Evolutionary conservation across 2,888 invertebrate genomes (phyloP).

Genomic region (Epinotia brunnichana): DNA sequence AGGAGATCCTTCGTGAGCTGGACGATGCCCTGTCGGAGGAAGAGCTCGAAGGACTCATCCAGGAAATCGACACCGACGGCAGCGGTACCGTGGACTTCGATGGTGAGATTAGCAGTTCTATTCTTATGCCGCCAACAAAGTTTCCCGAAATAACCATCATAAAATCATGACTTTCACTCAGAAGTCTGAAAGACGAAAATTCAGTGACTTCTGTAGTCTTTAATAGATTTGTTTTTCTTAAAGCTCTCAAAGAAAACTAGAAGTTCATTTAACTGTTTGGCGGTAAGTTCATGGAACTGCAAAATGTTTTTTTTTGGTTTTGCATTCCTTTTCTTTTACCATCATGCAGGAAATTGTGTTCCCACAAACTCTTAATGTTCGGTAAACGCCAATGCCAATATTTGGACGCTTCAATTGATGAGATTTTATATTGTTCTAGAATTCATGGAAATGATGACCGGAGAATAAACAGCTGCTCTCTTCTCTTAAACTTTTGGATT

Average conservation of each 20-base stretch:
- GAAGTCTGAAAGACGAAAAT: too few relatives aligned
- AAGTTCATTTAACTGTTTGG: too few relatives aligned
- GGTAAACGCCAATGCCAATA: too few relatives aligned
- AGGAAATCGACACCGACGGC: slow-evolving; percentile 98
- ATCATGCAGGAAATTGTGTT: not conserved
- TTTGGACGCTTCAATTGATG: slow-evolving; percentile 1
- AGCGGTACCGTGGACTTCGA: slow-evolving; percentile 99
- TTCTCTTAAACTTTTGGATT: slow-evolving; percentile 70
- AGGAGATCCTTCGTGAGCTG: slow-evolving; percentile 97
- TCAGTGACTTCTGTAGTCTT: too few relatives aligned
- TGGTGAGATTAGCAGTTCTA: slow-evolving; percentile 84
- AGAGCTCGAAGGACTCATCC: slow-evolving; percentile 98
- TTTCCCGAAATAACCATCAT: too few relatives aligned
- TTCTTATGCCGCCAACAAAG: not conserved
- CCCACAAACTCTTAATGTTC: not conserved
- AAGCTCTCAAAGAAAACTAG: too few relatives aligned
- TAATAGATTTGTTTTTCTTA: too few relatives aligned
- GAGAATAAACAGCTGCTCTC: slow-evolving; percentile 86
- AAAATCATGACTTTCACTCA: too few relatives aligned
- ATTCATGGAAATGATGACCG: slow-evolving; percentile 98
- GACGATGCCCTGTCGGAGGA: slow-evolving; percentile 98
- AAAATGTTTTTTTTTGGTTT: too few relatives aligned
- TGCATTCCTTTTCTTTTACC: too few relatives aligned
- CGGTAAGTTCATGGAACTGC: too few relatives aligned
- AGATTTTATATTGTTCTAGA: slow-evolving; percentile 85